Conservation (phyloP, 2,113 vertebrate genomes). For the Natator depressus region DNA sequence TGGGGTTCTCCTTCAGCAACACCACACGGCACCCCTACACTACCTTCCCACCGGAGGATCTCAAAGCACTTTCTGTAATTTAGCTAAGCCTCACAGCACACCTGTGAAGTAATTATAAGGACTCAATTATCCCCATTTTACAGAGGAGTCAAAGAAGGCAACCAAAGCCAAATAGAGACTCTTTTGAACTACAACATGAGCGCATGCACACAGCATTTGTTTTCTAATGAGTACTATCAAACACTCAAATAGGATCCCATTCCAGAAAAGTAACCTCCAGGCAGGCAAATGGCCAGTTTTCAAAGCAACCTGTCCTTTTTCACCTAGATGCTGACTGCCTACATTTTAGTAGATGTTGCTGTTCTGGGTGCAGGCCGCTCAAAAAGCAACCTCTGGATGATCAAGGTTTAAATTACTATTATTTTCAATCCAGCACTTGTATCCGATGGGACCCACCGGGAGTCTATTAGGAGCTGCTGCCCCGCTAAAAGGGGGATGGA, state of each 20-base stretch:
- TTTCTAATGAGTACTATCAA: background rate
- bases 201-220: accelerated
- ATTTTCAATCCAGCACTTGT: background rate
- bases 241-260: background rate
- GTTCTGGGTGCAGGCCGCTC: background rate
- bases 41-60: background rate
- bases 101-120: background rate
- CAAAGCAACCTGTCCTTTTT: background rate
- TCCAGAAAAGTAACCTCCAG: background rate
- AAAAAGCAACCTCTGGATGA: background rate
- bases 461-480: background rate
- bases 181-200: background rate
- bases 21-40: accelerated
- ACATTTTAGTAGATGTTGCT: background rate
- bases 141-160: background rate
- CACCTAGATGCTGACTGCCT: background rate
- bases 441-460: background rate
- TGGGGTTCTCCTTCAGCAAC: background rate
- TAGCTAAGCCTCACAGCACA: accelerated
- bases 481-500: background rate
- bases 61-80: accelerated
- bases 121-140: accelerated
- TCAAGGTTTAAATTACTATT: background rate
- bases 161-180: background rate
- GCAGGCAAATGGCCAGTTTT: background rate